Base-by-base conservation (phyloP, 2,888 invertebrate species). In the Pherbina coryleti region DNA sequence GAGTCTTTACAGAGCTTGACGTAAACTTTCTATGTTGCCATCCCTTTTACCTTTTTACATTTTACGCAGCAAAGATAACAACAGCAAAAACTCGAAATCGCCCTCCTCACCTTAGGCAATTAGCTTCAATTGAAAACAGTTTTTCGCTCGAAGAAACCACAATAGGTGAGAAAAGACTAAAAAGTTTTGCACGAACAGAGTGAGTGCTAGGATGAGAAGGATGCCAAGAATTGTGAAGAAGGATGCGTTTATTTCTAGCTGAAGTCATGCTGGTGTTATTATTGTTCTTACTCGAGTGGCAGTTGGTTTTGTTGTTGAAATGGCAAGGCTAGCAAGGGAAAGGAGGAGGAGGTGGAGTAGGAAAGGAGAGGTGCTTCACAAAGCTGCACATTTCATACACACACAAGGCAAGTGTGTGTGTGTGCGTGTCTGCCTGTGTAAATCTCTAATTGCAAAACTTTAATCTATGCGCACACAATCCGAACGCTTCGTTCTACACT, bases 61-160 rank as follows among this genome's bases (percentile, higher is more conserved):
- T 19, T 7, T 51, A 28, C 14, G n/a, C 64, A 64, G 34, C 22
- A 51, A 25, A 51, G 5, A n/a, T 17, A 69, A 51, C 17, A 51
- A 28, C 51, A 69, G n/a, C 49, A 19, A 64, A 31, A n/a, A 34
- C 34, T 64, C 14, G 4, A 14, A 62, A 11, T 44, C 31, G n/a
- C 28, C 44, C 44, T 44, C 11, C 64, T 17, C 64, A 44, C 64
- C 69, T 17, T 14, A 49, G 49, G 69, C 69, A 69, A 69, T 69
- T 51, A 69, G 69, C 69, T 69, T 22, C 69, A 73, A 73, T 73
- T 49, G 60, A 73, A 73, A 60, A 62, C 60, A 8, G 60, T 62
- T 73, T 71, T 28, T 62, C 49, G 49, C 73, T 49, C 22, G 25
- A 73, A 60, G 22, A 14, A 17, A 49, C 49, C 62, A 62, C 49